Base-by-base conservation (phyloP, 2,888 invertebrate genomes). In the Epirrhoe tristata region DNA sequence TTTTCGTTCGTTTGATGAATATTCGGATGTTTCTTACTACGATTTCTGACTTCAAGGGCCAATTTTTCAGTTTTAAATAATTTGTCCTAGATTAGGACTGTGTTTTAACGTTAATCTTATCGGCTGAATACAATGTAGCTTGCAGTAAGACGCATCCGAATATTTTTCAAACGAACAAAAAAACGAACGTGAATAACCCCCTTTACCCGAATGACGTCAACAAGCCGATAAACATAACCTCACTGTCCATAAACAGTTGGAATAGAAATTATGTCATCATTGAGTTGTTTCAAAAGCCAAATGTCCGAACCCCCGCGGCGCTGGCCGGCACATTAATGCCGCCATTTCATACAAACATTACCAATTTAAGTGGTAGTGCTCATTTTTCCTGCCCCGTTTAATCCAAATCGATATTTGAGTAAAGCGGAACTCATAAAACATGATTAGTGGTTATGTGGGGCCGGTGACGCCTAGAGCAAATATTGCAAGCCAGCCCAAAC, bases 381-480 rank as follows among this genome's bases (percentile, higher is more conserved):
- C 73, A 74, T 81, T 83, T 81, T 83, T 78, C 79, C 74, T 80
- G 76, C 79, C 77, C 80, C 82, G 80, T 87, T 86, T 88, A 87
- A 90, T 89, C 86, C 86, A 80, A 85, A 87, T 88, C 85, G 89
- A 82, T 82, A 81, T 82, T 78, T 80, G 82, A 85, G 86, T 86
- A 84, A 84, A 86, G 84, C 84, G 83, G 76, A 82, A 81, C 84
- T 83, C 89, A 87, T 91, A 91, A 91, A 91, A 91, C 89, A 90
- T 91, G 90, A 92, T 91, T 90, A 90, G 91, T 89, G 89, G 87
- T 82, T 79, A 79, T 82, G 81, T 76, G 81, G 82, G 83, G 83
- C 78, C 75, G 78, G 67, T 80, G 81, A 77, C 85, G 86, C 85
- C 85, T 77, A 78, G 75, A 72, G 85, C 83, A 88, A 86, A 88